Evolutionary conservation across 2,797 vertebrate genomes (phyloP).

Genomic region (Poliocrania exsul): DNA sequence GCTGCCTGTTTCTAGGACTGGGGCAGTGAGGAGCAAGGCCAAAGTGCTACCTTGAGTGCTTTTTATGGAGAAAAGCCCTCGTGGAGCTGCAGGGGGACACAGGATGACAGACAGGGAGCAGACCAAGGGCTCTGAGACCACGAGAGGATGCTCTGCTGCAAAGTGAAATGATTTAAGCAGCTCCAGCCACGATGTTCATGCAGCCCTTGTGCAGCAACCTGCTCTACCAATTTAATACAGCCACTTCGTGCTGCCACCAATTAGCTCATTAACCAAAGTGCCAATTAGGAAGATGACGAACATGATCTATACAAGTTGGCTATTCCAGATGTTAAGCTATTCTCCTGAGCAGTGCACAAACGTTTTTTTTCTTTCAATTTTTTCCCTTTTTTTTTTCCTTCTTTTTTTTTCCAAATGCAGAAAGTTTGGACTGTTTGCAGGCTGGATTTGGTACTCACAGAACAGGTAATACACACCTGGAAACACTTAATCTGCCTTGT

Average conservation of each 20-base stretch:
- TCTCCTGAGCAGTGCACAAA: background rate
- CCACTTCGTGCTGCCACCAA: background rate
- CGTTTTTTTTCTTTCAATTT: accelerated
- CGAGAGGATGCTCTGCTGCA: background rate
- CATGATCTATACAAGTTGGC: background rate
- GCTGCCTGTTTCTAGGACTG: background rate
- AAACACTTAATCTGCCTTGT: background rate
- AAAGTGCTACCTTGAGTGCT: background rate
- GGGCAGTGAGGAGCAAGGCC: background rate
- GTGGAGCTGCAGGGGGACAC: accelerated
- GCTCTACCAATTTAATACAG: background rate
- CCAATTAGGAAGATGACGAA: background rate
- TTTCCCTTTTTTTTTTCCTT: too few species aligned
- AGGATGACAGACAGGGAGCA: background rate
- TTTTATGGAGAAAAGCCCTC: background rate
- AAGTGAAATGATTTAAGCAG: background rate
- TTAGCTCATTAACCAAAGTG: background rate
- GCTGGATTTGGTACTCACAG: background rate
- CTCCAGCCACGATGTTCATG: background rate
- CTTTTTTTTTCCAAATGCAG: background rate
- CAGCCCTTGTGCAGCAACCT: background rate
- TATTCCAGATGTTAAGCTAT: background rate
- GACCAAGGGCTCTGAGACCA: background rate
- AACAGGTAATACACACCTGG: background rate
- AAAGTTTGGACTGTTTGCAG: background rate